Percentiles rank a stretch among this genome's conserved stretches.
Conservation (phyloP, 2,113 vertebrate genomes). For the Campylomormyrus tamandua region DNA sequence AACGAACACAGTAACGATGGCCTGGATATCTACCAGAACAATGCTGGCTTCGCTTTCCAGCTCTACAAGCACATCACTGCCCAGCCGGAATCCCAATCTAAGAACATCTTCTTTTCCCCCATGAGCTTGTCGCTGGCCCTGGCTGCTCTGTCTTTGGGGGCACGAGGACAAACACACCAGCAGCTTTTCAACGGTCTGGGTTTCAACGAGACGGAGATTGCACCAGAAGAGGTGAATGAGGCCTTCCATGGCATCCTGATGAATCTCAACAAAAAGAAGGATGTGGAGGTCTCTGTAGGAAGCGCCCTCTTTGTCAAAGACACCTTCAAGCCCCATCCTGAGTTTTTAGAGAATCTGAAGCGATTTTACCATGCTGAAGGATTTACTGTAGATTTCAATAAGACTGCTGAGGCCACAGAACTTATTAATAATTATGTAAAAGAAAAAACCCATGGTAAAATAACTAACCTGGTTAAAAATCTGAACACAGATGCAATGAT, state of each 20-base stretch:
- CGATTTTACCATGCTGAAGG: conserved; percentile 45
- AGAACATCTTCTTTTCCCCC: conserved; percentile 74
- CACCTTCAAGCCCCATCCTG: conserved; percentile 15
- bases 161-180: conserved; percentile 50
- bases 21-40: conserved; percentile 44
- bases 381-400: conserved; percentile 47
- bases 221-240: conserved; percentile 28
- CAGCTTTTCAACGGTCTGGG: conserved; percentile 57
- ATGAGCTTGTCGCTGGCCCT: conserved; percentile 59
- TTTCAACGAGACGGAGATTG: conserved; percentile 34
- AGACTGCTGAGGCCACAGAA: conserved; percentile 29
- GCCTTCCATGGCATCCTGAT: conserved; percentile 36
- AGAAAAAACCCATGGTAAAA: conserved; percentile 54
- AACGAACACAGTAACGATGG: neutral
- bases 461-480: conserved; percentile 43
- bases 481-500: conserved; percentile 44
- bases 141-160: conserved; percentile 57
- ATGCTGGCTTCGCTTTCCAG: conserved; percentile 54
- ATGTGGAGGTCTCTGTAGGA: conserved; percentile 32
- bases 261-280: neutral
- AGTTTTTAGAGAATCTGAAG: conserved; percentile 48
- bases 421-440: conserved; percentile 48
- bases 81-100: conserved; percentile 32
- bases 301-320: conserved; percentile 49
- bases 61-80: conserved; percentile 57